Base-by-base conservation (phyloP, 2,113 vertebrate species). In the Columbina picui region DNA sequence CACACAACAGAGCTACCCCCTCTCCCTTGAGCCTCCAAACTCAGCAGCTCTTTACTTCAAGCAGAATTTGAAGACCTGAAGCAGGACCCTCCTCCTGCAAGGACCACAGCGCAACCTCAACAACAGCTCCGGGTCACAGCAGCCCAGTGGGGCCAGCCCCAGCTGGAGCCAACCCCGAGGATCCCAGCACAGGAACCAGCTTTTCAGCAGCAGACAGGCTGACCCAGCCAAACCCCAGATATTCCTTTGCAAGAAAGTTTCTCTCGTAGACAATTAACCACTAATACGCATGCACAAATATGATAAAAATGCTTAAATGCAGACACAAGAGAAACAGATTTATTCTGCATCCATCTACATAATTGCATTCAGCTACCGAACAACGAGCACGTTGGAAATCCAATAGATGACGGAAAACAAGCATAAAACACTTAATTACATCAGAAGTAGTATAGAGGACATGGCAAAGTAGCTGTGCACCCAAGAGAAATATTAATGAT, bases 141-240 rank as follows among this genome's bases (percentile, higher is more conserved):
- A 63, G 71, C 47, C 30, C 45, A 23, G 23, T 0, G 1, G n/a
- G 22, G 2, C 7, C 23, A 5, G 27, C 6, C 26, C 0, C 1
- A n/a, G 65, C 75, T 79, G 75, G 56, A 83, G 79, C 79, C 80
- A 50, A 83, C 2, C 52, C 79, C 47, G 43, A 76, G 18, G 38
- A 76, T 64, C 49, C 84, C 68, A 10, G 75, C 82, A 79, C 70
- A 90, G 79, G 88, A 96, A 90, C 43, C 67, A 94, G 83, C 89
- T 86, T 85, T 68, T 60, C 76, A 43, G 16, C 91, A 14, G 38
- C 3, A 21, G 75, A 67, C 53, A 83, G 43, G 79, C 67, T 47
- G 75, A 6, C 67, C 15, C 57, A 90, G 60, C 41, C 14, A 11
- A 86, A 39, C 36, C 19, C 43, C 5, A 85, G 88, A 68, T 64